Base-by-base conservation (phyloP, 2,113 vertebrate genomes). In the Ursus arctos region DNA sequence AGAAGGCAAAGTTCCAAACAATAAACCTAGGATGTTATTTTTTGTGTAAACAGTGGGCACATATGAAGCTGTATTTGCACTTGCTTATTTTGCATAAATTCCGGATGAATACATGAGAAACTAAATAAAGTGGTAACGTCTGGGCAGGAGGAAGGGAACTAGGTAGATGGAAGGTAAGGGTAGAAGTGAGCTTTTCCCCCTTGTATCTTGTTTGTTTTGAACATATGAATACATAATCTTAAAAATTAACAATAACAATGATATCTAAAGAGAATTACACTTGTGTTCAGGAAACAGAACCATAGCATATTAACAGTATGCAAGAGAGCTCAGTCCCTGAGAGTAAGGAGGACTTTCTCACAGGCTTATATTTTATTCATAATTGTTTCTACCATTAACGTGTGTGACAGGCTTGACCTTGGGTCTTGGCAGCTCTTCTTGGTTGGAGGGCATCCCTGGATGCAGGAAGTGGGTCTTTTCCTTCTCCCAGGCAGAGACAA, bases 381-480 rank as follows among this genome's bases (percentile, higher is more conserved):
- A 72, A 53, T 83, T 86, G 51, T 86, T 55, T 36, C 49, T n/a
- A 19, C 83, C 47, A 22, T 77, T 77, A 40, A 6, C 5, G 22
- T 49, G 49, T 90, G 24, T 88, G 88, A 76, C 9, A 0, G 65
- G 59, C 51, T 96, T 90, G 91, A 87, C 65, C 55, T 91, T 85
- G 49, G 55, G 63, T 69, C 53, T 85, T 95, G 93, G 88, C 86
- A 61, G 61, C 81, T 47, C 59, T 85, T 36, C 61, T 80, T 21
- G 59, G n/a, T 84, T 89, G 82, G 87, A 97, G 88, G 49, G 63
- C 40, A n/a, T 63, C 86, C 77, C 71, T 71, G 63, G 69, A 61
- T 81, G 76, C 26, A 79, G 77, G 53, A 88, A 94, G 90, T 65
- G 28, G 71, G n/a, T 71, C 22, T 85, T 69, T 79, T 65, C 85